Evolutionary conservation across 2,797 vertebrate species (phyloP).

Genomic region (Sternarchorhynchus goeldii): DNA sequence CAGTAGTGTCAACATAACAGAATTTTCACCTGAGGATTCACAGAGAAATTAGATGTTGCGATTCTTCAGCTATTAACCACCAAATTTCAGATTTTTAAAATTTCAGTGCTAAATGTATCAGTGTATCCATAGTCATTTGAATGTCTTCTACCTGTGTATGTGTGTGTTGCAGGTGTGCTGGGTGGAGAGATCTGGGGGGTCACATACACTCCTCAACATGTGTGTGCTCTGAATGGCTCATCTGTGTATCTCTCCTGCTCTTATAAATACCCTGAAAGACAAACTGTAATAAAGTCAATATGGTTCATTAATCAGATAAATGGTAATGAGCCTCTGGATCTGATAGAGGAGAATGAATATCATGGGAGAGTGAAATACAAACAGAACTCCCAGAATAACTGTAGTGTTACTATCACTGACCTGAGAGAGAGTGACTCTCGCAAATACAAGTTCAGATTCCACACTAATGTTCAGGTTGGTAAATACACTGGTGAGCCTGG

Average conservation of each 20-base stretch:
- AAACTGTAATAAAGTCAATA: neutral
- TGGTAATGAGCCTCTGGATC: neutral
- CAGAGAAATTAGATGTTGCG: too few species aligned
- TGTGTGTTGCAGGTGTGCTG: neutral
- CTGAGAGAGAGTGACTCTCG: conserved; percentile 50
- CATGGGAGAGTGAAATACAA: neutral
- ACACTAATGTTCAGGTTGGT: neutral
- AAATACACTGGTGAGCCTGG: neutral
- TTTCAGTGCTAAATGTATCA: too few species aligned
- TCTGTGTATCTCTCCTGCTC: fast-evolving
- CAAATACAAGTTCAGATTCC: conserved; percentile 55
- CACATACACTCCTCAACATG: conserved; percentile 21
- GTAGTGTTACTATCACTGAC: conserved; percentile 54
- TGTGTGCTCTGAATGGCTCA: conserved; percentile 43
- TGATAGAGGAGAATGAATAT: neutral
- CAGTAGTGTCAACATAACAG: too few species aligned
- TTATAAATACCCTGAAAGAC: neutral
- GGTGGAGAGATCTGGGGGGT: conserved; percentile 20
- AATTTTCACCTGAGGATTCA: too few species aligned
- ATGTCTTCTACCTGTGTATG: neutral
- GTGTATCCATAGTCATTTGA: neutral
- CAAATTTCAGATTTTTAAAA: too few species aligned
- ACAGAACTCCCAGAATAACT: neutral
- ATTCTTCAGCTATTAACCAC: too few species aligned
- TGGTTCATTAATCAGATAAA: too few species aligned